Evolutionary conservation across 2,113 vertebrate genomes (phyloP).

Genomic region (Myodes glareolus): DNA sequence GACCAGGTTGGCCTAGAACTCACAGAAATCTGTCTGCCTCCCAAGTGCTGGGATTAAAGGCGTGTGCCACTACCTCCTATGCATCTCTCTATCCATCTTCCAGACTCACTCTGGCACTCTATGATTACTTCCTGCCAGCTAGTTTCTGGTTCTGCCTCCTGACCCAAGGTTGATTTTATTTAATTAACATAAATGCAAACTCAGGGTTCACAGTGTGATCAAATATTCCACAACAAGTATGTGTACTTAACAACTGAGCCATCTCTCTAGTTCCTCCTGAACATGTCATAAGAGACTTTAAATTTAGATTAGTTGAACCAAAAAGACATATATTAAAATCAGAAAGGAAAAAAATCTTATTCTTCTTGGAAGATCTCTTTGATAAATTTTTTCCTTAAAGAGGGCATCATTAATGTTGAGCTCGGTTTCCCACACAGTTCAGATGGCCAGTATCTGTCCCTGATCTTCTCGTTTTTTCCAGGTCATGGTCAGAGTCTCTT

Average conservation of each 20-base stretch:
- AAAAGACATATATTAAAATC: not conserved
- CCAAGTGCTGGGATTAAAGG: too few species aligned
- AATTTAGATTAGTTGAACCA: constrained; percentile 33
- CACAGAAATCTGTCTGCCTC: too few species aligned
- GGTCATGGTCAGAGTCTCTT: not conserved
- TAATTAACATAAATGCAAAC: not conserved
- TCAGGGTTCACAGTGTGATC: not conserved
- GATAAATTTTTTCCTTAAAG: not conserved
- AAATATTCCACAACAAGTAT: not conserved
- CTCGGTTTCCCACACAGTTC: not conserved
- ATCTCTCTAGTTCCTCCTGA: too few species aligned
- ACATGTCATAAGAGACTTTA: not conserved
- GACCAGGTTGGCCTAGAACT: too few species aligned
- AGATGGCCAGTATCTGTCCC: not conserved
- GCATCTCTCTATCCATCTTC: not conserved
- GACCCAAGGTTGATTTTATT: not conserved
- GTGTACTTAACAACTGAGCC: not conserved
- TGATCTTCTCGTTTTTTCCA: not conserved
- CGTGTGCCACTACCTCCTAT: not conserved
- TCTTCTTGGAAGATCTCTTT: not conserved
- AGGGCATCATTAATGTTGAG: not conserved
- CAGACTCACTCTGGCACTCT: not conserved
- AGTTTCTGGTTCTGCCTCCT: not conserved
- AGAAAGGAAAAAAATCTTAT: not conserved
- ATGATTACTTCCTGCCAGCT: not conserved